Conservation (phyloP, 2,797 vertebrate genomes). For the Peromyscus attwateri region DNA sequence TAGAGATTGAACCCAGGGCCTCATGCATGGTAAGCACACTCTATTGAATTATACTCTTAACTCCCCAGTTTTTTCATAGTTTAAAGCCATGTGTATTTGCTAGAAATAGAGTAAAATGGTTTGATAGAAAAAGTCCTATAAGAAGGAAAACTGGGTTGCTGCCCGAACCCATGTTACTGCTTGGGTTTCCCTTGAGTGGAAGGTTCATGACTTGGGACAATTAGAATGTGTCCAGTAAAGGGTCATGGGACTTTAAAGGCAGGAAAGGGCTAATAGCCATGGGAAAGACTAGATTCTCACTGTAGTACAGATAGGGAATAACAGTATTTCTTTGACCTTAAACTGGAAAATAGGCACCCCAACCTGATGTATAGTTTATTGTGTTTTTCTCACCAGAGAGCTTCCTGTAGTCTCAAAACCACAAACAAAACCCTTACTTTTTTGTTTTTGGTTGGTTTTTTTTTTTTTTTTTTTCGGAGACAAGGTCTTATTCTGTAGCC, state of each 20-base stretch:
- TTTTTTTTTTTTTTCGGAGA: background rate
- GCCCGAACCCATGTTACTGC: background rate
- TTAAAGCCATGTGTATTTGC: conserved; percentile 17
- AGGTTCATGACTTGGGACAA: background rate
- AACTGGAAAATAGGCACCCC: background rate
- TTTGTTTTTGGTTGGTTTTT: background rate
- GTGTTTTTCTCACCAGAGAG: background rate
- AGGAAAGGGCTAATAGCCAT: background rate
- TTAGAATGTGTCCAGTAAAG: background rate
- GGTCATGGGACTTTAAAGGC: background rate
- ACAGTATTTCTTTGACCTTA: background rate
- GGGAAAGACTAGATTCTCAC: background rate
- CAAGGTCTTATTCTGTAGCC: background rate
- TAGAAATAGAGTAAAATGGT: conserved; percentile 25
- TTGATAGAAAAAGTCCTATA: background rate
- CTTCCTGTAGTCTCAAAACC: background rate
- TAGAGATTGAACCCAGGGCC: background rate
- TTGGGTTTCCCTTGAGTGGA: background rate
- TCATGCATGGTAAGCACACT: background rate
- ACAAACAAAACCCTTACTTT: background rate
- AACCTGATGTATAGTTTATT: background rate
- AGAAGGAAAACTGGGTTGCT: background rate
- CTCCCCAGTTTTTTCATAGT: background rate
- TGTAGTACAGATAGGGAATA: background rate
- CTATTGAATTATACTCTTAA: background rate